These are phyloP conservation scores for Aleiodes sp. DNA, from an alignment of 1,140 invertebrate genomes.

Conservation along the genomic window DNA sequence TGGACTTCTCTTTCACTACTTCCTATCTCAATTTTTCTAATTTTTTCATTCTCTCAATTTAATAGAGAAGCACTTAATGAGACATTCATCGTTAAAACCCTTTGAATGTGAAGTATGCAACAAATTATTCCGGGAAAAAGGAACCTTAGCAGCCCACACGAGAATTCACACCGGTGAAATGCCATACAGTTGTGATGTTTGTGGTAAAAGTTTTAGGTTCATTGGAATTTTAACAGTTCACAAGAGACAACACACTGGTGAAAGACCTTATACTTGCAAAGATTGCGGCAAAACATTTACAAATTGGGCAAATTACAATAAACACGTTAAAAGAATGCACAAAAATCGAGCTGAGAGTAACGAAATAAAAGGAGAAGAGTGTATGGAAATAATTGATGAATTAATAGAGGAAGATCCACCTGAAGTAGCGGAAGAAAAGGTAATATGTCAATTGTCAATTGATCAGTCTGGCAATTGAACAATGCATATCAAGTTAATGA, in stretches of 20 bases:
- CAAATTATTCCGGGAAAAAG: constrained; percentile 69
- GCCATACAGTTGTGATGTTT: constrained; percentile 73
- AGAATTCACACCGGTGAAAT: constrained; percentile 82
- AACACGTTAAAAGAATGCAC: constrained; percentile 72
- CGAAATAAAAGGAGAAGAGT: too few species aligned
- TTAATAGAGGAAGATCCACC: too few species aligned
- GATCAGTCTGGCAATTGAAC: too few species aligned
- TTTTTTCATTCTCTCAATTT: not conserved
- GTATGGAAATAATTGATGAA: too few species aligned
- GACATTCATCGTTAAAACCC: constrained; percentile 69
- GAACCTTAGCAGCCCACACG: constrained; percentile 64
- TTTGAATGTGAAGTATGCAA: constrained; percentile 75
- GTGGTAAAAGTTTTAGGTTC: constrained; percentile 71
- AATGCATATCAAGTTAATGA: too few species aligned
- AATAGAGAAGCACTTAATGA: constrained; percentile 66
- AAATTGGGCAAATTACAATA: constrained; percentile 74
- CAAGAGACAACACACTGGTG: constrained; percentile 71
- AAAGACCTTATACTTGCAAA: constrained; percentile 70
- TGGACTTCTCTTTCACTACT: too few species aligned
- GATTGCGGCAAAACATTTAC: constrained; percentile 72
- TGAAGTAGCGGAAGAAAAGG: too few species aligned
- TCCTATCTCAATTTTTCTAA: not conserved
- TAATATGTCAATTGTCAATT: too few species aligned
- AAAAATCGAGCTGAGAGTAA: too few species aligned
- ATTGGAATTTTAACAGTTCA: constrained; percentile 70